These are phyloP conservation scores for Sakesphorus luctuosus DNA, from an alignment of 2,113 vertebrate species.

Conservation along the genomic window DNA sequence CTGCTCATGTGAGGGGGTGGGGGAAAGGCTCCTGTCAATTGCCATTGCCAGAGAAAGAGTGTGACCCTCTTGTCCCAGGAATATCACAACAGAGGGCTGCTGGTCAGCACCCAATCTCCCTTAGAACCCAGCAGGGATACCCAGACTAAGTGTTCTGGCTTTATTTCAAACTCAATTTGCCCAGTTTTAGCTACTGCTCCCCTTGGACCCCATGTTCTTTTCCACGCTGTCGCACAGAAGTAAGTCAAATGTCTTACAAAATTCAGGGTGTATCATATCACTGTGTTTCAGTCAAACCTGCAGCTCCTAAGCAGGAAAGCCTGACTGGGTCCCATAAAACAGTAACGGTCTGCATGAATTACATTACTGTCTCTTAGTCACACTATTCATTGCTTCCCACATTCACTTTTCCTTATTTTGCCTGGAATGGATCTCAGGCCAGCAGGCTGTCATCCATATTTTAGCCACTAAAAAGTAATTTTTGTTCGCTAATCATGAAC, in stretches of 20 bases:
- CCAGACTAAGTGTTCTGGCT: fast-evolving
- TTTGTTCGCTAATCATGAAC: not conserved
- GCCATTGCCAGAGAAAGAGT: not conserved
- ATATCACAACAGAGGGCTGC: not conserved
- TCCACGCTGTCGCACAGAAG: fast-evolving
- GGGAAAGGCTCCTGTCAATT: not conserved
- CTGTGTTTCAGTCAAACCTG: not conserved
- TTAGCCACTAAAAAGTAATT: not conserved
- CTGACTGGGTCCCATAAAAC: not conserved
- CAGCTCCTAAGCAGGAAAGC: not conserved
- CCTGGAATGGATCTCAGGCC: not conserved
- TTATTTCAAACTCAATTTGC: not conserved
- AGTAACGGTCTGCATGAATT: not conserved
- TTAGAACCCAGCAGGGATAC: not conserved
- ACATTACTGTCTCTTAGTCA: not conserved
- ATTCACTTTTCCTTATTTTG: not conserved
- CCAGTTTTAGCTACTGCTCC: not conserved
- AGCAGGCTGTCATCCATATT: not conserved
- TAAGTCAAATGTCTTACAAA: not conserved
- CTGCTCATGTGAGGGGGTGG: not conserved
- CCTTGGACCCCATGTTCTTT: not conserved
- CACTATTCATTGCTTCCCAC: not conserved
- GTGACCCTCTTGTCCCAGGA: not conserved
- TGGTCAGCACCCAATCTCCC: not conserved
- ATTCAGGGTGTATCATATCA: not conserved